Conservation (phyloP, 1,140 invertebrate species). For the Trichomalopsis sarcophagae region DNA sequence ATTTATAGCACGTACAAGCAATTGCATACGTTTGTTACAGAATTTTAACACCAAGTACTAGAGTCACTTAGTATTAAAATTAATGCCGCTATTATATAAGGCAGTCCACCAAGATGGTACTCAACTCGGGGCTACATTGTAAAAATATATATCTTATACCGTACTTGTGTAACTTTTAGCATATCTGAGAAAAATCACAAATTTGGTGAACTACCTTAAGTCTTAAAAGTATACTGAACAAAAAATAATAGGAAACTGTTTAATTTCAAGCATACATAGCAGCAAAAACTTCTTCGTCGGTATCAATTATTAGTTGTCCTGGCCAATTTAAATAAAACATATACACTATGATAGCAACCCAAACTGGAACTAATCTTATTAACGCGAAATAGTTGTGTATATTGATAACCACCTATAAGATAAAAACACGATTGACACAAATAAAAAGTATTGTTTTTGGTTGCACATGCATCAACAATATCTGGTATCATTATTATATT, state of each 20-base stretch:
- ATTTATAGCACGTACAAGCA: too few relatives aligned
- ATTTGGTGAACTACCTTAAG: not conserved
- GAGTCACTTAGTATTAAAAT: too few relatives aligned
- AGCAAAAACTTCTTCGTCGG: not conserved
- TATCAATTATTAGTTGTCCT: not conserved
- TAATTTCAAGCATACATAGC: not conserved
- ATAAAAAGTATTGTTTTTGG: not conserved
- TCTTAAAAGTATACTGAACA: not conserved
- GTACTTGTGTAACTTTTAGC: too few relatives aligned
- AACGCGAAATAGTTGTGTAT: not conserved
- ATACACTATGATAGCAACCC: not conserved
- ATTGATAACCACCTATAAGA: not conserved
- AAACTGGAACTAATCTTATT: not conserved
- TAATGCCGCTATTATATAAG: too few relatives aligned
- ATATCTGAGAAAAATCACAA: not conserved
- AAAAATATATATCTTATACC: too few relatives aligned
- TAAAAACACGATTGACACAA: not conserved
- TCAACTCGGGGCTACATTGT: too few relatives aligned
- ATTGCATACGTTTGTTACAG: too few relatives aligned
- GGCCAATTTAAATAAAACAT: constrained; percentile 5
- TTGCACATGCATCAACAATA: too few relatives aligned
- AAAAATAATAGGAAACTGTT: too few relatives aligned
- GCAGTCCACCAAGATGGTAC: too few relatives aligned
- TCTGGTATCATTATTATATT: too few relatives aligned
- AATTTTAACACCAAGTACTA: too few relatives aligned